Percentiles rank a stretch among this genome's conserved stretches.
phyloP scores from a whole-genome alignment of 2,888 invertebrate genomes.

The Nematopogon swammerdamellus region DNA sequence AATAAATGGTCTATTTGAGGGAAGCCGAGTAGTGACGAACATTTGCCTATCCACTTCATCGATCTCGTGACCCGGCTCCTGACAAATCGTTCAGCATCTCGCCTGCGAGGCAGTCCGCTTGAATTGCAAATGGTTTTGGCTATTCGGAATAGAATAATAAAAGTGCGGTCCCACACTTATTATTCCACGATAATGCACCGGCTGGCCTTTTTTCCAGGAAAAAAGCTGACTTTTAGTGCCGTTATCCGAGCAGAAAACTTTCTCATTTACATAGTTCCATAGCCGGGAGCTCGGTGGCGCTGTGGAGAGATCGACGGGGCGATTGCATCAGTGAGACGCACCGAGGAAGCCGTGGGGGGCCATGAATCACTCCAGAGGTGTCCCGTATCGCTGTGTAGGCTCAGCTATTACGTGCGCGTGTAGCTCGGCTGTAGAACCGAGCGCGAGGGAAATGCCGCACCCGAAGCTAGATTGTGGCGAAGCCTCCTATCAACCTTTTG shows the following conservation, averaged over 20 bases:
- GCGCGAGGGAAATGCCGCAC: too few species aligned
- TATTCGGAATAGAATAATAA: not conserved
- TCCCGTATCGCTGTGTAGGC: not conserved
- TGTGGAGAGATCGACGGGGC: not conserved
- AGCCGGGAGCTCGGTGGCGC: not conserved
- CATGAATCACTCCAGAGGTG: not conserved
- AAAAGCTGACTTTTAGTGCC: slow-evolving; percentile 1
- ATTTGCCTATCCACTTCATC: not conserved
- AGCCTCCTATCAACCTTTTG: too few species aligned
- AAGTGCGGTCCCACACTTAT: not conserved
- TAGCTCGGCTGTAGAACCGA: too few species aligned
- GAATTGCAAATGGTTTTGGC: not conserved
- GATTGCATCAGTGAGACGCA: not conserved
- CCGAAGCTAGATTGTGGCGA: too few species aligned
- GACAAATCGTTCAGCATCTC: not conserved
- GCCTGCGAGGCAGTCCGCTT: not conserved
- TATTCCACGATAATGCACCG: not conserved
- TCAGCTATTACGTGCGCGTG: not conserved
- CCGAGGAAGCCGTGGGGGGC: not conserved
- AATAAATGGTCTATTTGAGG: not conserved
- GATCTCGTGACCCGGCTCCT: not conserved
- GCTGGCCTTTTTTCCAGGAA: not conserved
- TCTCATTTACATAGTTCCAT: slow-evolving; percentile 42
- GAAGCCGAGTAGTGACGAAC: not conserved
- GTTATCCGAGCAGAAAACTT: slow-evolving; percentile 30